Conservation (phyloP, 2,888 invertebrate species). For the Melanargia galathea region DNA sequence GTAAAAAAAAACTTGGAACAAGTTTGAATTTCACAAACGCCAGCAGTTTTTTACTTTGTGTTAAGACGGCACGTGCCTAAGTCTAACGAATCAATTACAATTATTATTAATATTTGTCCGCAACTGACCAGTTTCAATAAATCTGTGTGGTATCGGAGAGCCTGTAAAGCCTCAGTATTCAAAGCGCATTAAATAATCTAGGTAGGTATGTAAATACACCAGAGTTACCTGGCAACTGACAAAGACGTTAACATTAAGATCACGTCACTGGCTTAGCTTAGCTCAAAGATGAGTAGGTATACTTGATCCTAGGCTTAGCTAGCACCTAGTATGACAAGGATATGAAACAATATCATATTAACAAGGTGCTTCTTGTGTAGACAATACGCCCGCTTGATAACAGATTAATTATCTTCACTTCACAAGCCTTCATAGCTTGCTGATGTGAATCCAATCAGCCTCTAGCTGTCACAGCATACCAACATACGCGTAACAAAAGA, state of each 20-base stretch:
- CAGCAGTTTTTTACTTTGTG: background rate
- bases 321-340: slow-evolving; percentile 1
- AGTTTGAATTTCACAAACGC: background rate
- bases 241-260: background rate
- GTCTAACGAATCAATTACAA: background rate
- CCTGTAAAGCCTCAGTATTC: background rate
- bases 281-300: too few relatives aligned
- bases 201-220: background rate
- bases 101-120: background rate
- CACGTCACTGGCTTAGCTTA: slow-evolving; percentile 1
- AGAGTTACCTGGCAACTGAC: background rate
- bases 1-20: background rate
- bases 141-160: background rate
- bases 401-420: slow-evolving; percentile 13
- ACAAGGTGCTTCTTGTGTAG: slow-evolving; percentile 9
- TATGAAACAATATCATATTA: background rate
- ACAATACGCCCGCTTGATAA: background rate
- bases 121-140: background rate
- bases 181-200: background rate
- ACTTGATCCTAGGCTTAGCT: too few relatives aligned
- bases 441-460: background rate
- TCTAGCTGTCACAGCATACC: background rate
- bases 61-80: background rate
- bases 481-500: too few relatives aligned
- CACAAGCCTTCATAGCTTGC: background rate